Conservation (phyloP, 1,140 invertebrate species). For the Pseudomyrmex dendroicus region DNA sequence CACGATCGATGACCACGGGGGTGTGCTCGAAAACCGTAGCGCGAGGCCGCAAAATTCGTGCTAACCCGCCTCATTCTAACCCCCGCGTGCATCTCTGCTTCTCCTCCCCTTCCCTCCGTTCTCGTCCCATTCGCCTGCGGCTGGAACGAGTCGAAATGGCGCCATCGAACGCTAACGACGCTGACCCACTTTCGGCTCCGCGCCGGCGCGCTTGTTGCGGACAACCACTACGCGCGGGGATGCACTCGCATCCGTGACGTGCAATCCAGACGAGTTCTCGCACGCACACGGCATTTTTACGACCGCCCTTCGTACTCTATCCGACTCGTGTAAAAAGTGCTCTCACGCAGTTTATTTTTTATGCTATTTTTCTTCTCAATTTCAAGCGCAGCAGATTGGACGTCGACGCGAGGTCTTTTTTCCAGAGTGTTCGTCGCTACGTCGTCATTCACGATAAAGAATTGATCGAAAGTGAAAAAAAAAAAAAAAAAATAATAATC, state of each 20-base stretch:
- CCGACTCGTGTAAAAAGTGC: slow-evolving; percentile 11
- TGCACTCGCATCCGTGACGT: slow-evolving; percentile 49
- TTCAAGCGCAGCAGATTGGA: slow-evolving; percentile 17
- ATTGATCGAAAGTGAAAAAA: too few relatives aligned
- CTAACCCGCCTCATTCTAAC: slow-evolving; percentile 50
- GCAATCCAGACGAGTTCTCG: slow-evolving; percentile 52
- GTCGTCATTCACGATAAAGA: too few relatives aligned
- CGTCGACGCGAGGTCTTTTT: background rate
- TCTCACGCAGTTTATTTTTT: background rate
- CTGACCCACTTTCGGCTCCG: slow-evolving; percentile 77
- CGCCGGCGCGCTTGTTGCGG: slow-evolving; percentile 57
- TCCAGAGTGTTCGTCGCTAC: background rate
- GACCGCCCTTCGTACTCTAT: slow-evolving; percentile 39
- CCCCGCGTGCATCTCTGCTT: slow-evolving; percentile 15
- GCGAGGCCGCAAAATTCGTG: slow-evolving; percentile 59
- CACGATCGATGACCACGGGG: slow-evolving; percentile 65
- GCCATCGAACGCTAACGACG: slow-evolving; percentile 78
- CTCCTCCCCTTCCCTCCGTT: background rate
- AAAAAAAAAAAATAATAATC: too few relatives aligned
- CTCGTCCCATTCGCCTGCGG: slow-evolving; percentile 50
- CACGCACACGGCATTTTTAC: slow-evolving; percentile 55
- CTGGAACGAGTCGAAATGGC: slow-evolving; percentile 62
- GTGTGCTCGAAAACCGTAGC: slow-evolving; percentile 68
- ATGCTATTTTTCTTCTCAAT: slow-evolving; percentile 7
- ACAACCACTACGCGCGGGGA: slow-evolving; percentile 32